Evolutionary conservation across 1,140 invertebrate genomes (phyloP).

Genomic region (Drosophila kohkoa): DNA sequence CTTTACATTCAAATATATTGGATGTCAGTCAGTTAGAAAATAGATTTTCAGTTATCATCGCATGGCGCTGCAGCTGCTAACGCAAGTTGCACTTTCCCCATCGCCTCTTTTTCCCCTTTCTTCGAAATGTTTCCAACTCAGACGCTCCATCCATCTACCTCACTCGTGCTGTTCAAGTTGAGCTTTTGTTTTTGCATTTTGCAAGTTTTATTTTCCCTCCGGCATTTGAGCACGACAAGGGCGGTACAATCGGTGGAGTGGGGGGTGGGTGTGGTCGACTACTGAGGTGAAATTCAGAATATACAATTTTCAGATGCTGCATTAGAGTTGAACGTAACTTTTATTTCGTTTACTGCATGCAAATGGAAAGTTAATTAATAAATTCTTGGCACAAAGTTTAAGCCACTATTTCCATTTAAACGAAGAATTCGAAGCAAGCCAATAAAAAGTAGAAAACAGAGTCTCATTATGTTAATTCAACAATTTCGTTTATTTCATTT

Average conservation of each 20-base stretch:
- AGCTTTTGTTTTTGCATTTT: constrained; percentile 53
- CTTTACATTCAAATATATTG: constrained; percentile 50
- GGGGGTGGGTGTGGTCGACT: constrained; percentile 4
- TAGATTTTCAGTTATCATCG: constrained; percentile 60
- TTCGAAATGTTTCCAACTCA: not conserved
- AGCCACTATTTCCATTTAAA: no score
- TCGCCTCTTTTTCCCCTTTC: constrained; percentile 2
- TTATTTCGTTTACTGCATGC: constrained; percentile 12
- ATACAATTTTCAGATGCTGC: constrained; percentile 27
- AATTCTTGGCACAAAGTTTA: not conserved
- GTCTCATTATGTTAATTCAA: no score
- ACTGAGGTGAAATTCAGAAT: constrained; percentile 8
- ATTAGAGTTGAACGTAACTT: constrained; percentile 42
- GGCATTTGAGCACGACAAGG: constrained; percentile 5
- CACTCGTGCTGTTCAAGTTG: constrained; percentile 12
- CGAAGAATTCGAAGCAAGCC: no score
- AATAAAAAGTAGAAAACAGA: no score
- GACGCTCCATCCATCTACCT: not conserved
- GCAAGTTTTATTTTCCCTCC: constrained; percentile 37
- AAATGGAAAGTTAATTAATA: constrained; percentile 46
- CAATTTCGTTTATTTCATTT: no score
- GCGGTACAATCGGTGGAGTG: not conserved
- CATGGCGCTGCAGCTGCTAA: constrained; percentile 43
- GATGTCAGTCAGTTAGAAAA: constrained; percentile 58
- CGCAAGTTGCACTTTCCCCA: constrained; percentile 23